A percentile compares a stretch with the other conserved stretches of the same genome.
phyloP scores from a whole-genome alignment of 2,888 invertebrate genomes.

The Argynnis bischoffii region DNA sequence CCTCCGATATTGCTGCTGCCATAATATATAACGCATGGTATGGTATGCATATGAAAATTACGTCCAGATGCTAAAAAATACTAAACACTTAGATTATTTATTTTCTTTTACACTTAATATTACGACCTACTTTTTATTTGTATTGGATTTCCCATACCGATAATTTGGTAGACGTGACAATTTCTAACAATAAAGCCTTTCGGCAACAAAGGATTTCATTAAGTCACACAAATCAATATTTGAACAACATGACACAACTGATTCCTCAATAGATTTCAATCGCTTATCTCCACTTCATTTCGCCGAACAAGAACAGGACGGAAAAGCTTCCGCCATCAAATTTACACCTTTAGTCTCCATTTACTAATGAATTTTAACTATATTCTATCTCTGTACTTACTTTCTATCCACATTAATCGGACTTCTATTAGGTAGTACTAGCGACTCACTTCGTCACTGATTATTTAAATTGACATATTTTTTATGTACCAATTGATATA shows the following conservation, averaged over 20 bases:
- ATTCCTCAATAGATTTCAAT: conserved; percentile 14
- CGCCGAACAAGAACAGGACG: conserved; percentile 20
- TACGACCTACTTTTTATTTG: not conserved
- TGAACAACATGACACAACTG: conserved; percentile 30
- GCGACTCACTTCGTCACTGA: too few relatives aligned
- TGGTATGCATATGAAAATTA: too few relatives aligned
- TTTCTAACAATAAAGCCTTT: conserved; percentile 4
- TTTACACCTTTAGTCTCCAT: not conserved
- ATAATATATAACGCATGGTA: too few relatives aligned
- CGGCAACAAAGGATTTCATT: conserved; percentile 7
- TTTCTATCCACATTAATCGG: too few relatives aligned
- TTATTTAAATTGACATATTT: too few relatives aligned
- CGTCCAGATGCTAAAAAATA: too few relatives aligned
- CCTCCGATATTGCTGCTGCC: too few relatives aligned
- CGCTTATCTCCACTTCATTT: conserved; percentile 22
- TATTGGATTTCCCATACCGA: not conserved
- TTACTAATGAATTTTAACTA: too few relatives aligned
- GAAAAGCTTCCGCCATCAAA: conserved; percentile 16
- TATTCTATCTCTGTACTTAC: too few relatives aligned
- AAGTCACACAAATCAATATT: conserved; percentile 35
- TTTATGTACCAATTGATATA: too few relatives aligned
- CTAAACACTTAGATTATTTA: too few relatives aligned
- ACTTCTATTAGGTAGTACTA: too few relatives aligned
- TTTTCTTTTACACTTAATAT: not conserved
- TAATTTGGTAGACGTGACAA: conserved; percentile 6